Base-by-base conservation (phyloP, 2,888 invertebrate species). In the Dasysyrphus tricinctus region DNA sequence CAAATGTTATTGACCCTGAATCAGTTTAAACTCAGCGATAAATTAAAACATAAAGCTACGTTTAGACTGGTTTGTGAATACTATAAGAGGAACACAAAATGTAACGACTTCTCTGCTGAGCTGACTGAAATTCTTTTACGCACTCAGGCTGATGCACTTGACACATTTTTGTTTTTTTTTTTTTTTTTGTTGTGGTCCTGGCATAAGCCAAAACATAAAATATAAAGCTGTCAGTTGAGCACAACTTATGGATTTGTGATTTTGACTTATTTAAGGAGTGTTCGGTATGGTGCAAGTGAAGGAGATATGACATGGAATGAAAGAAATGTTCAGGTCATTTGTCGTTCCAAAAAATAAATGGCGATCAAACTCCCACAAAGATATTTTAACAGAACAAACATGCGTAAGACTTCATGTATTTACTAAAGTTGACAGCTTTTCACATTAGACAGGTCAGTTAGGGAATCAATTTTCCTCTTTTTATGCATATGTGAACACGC, bases 261-360 rank as follows among this genome's bases (percentile, higher is more conserved):
- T 32, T 54, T 14, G n/a, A 54, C 14, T 54, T 54, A 29, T 54
- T 32, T 32, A 32, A 32, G 54, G 54, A 32, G 54, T 54, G 29
- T 54, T 51, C 14, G 12, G 7, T 14, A 7, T 29, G 12, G 3
- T 6, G 12, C 24, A 49, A 5, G 2, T 51, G 49, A 51, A 51
- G 24, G 51, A 44, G 44, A 42, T 42, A 44, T 44, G n/a, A 1
- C 7, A 44, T 44, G 2, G 14, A 44, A n/a, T 44, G 14, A n/a
- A 44, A n/a, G 42, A 42, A 12, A 42, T 42, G 12, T 42, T 42
- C 12, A 42, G 3, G 3, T 24, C 24, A 12, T n/a, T 44, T 0
- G 44, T 7, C 3, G 44, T 44, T 3, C 14, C 44, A 47, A 47
- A 47, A 47, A 16, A 44, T 3, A 1, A n/a, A 44, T 7, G n/a